Evolutionary conservation across 1,140 invertebrate genomes (phyloP), one percentile per base, ranked within the genome.

Genomic region (Triops longicaudatus): DNA sequence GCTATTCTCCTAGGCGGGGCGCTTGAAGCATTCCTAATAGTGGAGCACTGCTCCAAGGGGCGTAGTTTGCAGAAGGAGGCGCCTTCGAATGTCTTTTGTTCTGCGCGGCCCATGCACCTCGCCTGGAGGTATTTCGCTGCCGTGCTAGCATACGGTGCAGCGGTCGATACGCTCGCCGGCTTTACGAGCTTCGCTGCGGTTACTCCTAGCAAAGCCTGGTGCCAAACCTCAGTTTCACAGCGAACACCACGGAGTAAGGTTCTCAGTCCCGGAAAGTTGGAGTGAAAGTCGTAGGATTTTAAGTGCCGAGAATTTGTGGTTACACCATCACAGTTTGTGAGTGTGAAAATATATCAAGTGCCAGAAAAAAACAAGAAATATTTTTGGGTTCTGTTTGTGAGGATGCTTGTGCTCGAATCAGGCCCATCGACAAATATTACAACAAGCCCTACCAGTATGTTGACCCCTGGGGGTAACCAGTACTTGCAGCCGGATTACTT

Each of bases 401-500:
- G 78, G 80, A 94, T 95, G 93, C 93, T 94, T 88, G 93, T 95
- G 84, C 88, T 95, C 85, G 92, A 94, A 73, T 71, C 26, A 26
- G 50, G 14, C 9, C 26, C 43, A 27, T 75, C 74, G 26, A 41
- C 76, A 44, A 44, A 37, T 1, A 74, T 72, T 11, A 73, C 71
- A 37, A 43, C 76, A 11, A 37, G 63, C 28, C 26, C 76, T 37
- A 77, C 28, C 86, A 92, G 90, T 87, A 95, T 95, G 91, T 89
- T 94, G 89, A 91, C 92, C 84, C 89, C 90, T 83, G 91, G 92
- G 84, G 92, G 90, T 82, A 95, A 94, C 87, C 94, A 96, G 87
- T 96, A 96, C 85, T 87, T 96, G 80, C 93, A 95, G 85, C 94
- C 94, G 84, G 94, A 96, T 88, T 96, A 96, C 87, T 87, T 96